These are phyloP conservation scores for Tichodroma muraria DNA, from an alignment of 2,113 vertebrate species.

Conservation along the genomic window DNA sequence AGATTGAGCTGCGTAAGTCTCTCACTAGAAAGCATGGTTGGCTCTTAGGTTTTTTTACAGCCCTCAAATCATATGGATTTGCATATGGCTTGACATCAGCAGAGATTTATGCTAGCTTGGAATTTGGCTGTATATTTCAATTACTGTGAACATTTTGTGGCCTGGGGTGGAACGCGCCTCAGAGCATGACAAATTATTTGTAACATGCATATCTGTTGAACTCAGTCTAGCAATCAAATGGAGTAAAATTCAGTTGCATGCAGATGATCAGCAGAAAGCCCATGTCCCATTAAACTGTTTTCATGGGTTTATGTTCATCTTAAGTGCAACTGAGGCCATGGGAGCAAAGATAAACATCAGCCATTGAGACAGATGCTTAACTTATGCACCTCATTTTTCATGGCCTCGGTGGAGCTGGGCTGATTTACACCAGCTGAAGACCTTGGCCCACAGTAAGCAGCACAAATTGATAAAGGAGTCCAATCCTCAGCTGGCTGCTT, in stretches of 20 bases:
- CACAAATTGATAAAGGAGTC: neutral
- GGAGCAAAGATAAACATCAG: slow-evolving; percentile 50
- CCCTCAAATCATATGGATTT: slow-evolving; percentile 36
- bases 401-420: neutral
- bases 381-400: slow-evolving; percentile 59
- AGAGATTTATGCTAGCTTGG: slow-evolving; percentile 53
- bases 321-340: slow-evolving; percentile 44
- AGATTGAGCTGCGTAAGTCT: neutral
- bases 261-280: slow-evolving; percentile 43
- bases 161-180: slow-evolving; percentile 22
- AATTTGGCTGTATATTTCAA: slow-evolving; percentile 58
- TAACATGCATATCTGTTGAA: slow-evolving; percentile 36
- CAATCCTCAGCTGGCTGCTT: neutral
- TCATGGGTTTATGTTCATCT: slow-evolving; percentile 32
- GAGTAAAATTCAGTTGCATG: slow-evolving; percentile 19
- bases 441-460: slow-evolving; percentile 20
- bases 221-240: slow-evolving; percentile 23
- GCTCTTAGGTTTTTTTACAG: neutral
- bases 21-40: neutral
- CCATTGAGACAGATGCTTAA: slow-evolving; percentile 50
- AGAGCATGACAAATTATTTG: slow-evolving; percentile 53
- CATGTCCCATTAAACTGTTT: slow-evolving; percentile 38
- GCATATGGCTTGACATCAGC: slow-evolving; percentile 49
- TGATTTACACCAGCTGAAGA: slow-evolving; percentile 48
- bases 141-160: slow-evolving; percentile 46